Evolutionary conservation across 2,797 vertebrate species (phyloP).

Genomic region (Alosa sapidissima): DNA sequence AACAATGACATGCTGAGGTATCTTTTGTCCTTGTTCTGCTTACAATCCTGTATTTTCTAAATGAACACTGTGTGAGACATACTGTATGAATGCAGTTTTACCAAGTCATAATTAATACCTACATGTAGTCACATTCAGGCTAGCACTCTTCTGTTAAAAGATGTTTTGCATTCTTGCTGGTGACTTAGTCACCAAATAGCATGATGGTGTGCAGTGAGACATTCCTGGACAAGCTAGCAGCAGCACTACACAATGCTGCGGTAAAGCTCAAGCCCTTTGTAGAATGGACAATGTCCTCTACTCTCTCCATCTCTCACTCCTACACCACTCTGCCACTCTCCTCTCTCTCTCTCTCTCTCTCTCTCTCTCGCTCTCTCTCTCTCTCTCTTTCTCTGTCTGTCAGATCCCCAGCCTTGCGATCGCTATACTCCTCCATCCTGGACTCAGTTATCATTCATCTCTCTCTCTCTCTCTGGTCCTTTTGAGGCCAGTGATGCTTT

Average conservation of each 20-base stretch:
- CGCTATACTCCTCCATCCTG: not conserved
- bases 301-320: not conserved
- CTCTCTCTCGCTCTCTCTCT: slow-evolving; percentile 8
- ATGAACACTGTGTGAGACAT: not conserved
- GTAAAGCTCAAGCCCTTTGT: not conserved
- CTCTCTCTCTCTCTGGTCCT: slow-evolving; percentile 26
- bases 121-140: not conserved
- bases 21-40: not conserved
- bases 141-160: not conserved
- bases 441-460: not conserved
- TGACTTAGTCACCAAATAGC: not conserved
- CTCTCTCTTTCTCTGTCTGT: not conserved
- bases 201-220: not conserved
- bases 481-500: slow-evolving; percentile 43
- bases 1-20: not conserved
- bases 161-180: not conserved
- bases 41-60: not conserved
- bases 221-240: not conserved
- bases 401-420: not conserved
- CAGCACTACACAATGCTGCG: not conserved
- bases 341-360: not conserved
- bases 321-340: not conserved
- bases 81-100: not conserved
- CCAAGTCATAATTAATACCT: not conserved
- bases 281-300: not conserved